Evolutionary conservation across 2,113 vertebrate species (phyloP), one percentile per base, ranked within the genome.

Genomic region (Calyptomena viridis): DNA sequence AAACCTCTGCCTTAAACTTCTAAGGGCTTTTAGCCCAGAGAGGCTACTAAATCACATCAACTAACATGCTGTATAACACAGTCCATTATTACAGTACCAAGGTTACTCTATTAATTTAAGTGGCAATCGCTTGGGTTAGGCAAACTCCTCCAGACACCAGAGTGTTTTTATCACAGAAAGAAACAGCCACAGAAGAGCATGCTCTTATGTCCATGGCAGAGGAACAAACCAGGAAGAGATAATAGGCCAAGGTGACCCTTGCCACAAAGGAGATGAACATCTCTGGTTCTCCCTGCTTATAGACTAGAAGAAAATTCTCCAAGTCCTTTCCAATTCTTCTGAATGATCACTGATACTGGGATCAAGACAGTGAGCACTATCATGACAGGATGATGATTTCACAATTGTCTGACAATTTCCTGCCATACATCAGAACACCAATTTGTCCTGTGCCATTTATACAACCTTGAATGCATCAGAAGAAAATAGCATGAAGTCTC

Each of bases 71-170:
- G 72, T 78, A 44, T 55, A 80, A 78, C 76, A 77, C 79, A 89
- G 90, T 47, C 79, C 64, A 92, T 93, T 90, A 74, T 1, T 22
- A 22, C 46, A 83, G 88, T 50, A 95, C 80, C 88, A 85, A 85
- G 39, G 86, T 93, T 92, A 81, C 68, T 68, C 68, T 90, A 67
- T 90, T 74, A 92, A 71, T 88, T 94, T 88, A 92, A 93, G 80
- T 30, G 77, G 78, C 8, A 9, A 72, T 84, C 1, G 9, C 72
- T 84, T 24, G 80, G 33, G 76, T 77, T 90, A 81, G 79, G 82
- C 40, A 62, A 94, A 59, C 37, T 87, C 37, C 2, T 8, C 46
- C 40, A 53, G 74, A 56, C 52, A 74, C 39, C 22, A 37, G 24
- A 55, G 37, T 2, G 9, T 16, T 47, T 67, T 18, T 40, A 56